phyloP scores from a whole-genome alignment of 2,888 invertebrate species.

The Cotesia congregata region DNA sequence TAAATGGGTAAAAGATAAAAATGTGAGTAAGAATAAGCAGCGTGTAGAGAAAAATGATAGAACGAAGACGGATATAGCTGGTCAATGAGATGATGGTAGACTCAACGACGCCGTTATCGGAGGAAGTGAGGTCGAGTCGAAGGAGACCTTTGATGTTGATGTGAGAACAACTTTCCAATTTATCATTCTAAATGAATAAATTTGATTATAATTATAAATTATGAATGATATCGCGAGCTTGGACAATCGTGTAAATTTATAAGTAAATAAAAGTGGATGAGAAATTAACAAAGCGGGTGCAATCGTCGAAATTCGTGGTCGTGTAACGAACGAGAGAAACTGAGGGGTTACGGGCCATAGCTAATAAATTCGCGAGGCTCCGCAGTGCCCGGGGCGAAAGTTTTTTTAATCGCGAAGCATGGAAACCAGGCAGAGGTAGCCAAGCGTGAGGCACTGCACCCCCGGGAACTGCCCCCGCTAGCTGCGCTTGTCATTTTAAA shows the following conservation, averaged over 20 bases:
- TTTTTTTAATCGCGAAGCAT: slow-evolving; percentile 66
- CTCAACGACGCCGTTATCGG: slow-evolving; percentile 66
- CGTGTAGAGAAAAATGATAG: slow-evolving; percentile 39
- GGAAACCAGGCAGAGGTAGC: slow-evolving; percentile 57
- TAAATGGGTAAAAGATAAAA: slow-evolving; percentile 39
- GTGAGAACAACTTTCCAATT: slow-evolving; percentile 57
- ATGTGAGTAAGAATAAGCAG: slow-evolving; percentile 38
- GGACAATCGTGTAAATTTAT: no score
- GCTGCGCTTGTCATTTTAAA: slow-evolving; percentile 68
- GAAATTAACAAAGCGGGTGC: slow-evolving; percentile 22
- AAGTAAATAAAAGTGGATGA: background rate
- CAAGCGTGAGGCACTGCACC: slow-evolving; percentile 67
- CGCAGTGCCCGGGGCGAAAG: slow-evolving; percentile 64
- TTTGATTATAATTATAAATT: slow-evolving; percentile 11
- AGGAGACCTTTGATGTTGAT: slow-evolving; percentile 44
- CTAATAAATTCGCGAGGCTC: slow-evolving; percentile 67
- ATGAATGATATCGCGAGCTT: no score
- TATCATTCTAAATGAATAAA: slow-evolving; percentile 50
- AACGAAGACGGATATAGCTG: slow-evolving; percentile 45
- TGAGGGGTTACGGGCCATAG: slow-evolving; percentile 51
- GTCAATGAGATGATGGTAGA: slow-evolving; percentile 56
- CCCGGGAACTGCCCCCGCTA: slow-evolving; percentile 62
- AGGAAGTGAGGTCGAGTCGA: slow-evolving; percentile 70
- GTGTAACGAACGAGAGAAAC: slow-evolving; percentile 47
- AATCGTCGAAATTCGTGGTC: slow-evolving; percentile 36